A percentile compares a stretch with the other conserved stretches of the same genome.
phyloP scores from a whole-genome alignment of 2,888 invertebrate species.

The Willowsia nigromaculata region DNA sequence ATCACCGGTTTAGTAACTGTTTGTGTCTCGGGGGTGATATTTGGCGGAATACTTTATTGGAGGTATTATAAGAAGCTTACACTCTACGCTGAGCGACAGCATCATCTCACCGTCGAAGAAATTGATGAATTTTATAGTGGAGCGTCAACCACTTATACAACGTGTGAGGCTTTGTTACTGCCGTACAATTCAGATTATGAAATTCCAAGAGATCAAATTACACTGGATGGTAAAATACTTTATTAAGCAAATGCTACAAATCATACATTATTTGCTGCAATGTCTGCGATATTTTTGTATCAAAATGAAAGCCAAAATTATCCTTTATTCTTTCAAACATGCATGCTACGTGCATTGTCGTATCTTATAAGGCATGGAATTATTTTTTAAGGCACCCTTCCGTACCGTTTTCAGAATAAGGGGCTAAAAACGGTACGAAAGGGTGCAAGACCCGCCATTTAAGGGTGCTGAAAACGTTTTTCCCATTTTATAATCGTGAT shows the following conservation, averaged over 20 bases:
- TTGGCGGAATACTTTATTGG: slow-evolving; percentile 13
- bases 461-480: no score
- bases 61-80: slow-evolving; percentile 6
- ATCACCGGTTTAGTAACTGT: background rate
- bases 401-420: no score
- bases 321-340: no score
- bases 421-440: no score
- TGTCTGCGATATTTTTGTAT: no score
- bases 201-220: slow-evolving; percentile 10
- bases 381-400: no score
- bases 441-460: no score
- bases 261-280: no score
- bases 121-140: slow-evolving; percentile 57
- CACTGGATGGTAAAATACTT: slow-evolving; percentile 4
- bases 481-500: background rate
- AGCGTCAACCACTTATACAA: background rate
- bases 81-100: background rate
- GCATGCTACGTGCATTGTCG: no score
- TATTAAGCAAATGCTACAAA: no score
- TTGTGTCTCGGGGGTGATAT: background rate
- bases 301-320: no score
- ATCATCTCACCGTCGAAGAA: slow-evolving; percentile 4
- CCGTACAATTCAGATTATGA: slow-evolving; percentile 55
- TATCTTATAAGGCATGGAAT: no score
- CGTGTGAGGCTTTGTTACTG: slow-evolving; percentile 20